Conservation (phyloP, 30 jellyfish, hydroid and myxozoan species). For the Clytia hemisphaerica region DNA sequence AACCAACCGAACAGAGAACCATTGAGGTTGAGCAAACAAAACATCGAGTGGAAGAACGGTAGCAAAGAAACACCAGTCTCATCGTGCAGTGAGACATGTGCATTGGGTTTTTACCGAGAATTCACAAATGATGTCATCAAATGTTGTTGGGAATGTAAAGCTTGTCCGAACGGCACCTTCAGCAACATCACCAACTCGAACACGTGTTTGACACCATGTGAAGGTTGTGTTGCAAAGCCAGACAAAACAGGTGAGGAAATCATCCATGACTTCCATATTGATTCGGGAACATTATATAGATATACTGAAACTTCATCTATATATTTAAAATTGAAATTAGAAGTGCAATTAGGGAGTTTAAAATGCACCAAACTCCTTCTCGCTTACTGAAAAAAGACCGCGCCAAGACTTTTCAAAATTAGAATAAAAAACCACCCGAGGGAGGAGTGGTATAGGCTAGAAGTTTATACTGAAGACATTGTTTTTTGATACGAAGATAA, state of each 20-base stretch:
- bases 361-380: too few relatives aligned
- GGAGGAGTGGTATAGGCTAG: too few relatives aligned
- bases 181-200: constrained; percentile 60
- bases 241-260: constrained; percentile 39
- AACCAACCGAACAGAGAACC: constrained; percentile 17
- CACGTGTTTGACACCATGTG: constrained; percentile 37
- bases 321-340: too few relatives aligned
- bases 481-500: too few relatives aligned
- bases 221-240: constrained; percentile 51
- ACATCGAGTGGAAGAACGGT: constrained; percentile 68
- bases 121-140: constrained; percentile 13
- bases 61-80: constrained; percentile 46
- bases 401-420: too few relatives aligned
- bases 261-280: too few relatives aligned
- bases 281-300: too few relatives aligned
- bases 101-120: constrained; percentile 41
- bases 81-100: constrained; percentile 59
- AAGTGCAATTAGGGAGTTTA: too few relatives aligned
- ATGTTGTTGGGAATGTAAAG: constrained; percentile 76
- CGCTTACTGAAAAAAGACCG: too few relatives aligned
- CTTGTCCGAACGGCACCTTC: constrained; percentile 56
- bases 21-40: constrained; percentile 20
- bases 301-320: too few relatives aligned
- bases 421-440: too few relatives aligned
- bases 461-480: too few relatives aligned